Percentiles rank a stretch among this genome's conserved stretches.
phyloP scores from a whole-genome alignment of 2,113 vertebrate species.

The Panthera leo region DNA sequence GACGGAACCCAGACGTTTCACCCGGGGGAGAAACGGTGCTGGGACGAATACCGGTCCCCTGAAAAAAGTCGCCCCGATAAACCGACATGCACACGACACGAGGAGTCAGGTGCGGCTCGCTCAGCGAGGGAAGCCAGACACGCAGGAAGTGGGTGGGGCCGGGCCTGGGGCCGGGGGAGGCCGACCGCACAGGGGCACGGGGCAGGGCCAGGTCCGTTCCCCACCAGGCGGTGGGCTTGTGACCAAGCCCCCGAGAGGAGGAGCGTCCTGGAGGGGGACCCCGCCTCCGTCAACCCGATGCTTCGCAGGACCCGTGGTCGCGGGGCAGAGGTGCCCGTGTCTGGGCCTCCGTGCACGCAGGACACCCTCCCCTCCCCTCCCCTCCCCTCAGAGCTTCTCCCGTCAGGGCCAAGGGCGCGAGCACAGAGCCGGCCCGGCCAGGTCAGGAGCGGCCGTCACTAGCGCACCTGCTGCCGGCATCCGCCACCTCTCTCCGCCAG shows the following conservation, averaged over 20 bases:
- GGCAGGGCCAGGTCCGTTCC: not conserved
- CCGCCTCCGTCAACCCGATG: not conserved
- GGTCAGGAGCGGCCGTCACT: not conserved
- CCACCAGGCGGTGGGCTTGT: not conserved
- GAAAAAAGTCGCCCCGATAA: not conserved
- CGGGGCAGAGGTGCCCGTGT: not conserved
- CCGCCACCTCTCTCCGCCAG: not conserved
- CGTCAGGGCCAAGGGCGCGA: not conserved
- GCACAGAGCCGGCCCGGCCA: not conserved
- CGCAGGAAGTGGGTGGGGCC: not conserved
- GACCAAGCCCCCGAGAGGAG: too few relatives aligned
- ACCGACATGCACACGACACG: rapidly evolving
- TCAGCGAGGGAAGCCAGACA: not conserved
- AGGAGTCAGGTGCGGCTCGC: rapidly evolving
- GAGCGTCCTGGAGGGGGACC: not conserved
- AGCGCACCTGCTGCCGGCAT: not conserved
- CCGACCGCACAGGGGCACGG: not conserved
- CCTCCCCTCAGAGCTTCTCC: not conserved
- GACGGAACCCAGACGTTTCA: not conserved
- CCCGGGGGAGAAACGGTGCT: too few relatives aligned
- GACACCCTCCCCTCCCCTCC: not conserved
- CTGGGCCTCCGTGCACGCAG: not conserved
- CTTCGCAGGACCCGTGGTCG: not conserved
- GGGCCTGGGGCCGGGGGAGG: not conserved
- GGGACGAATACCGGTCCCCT: not conserved